Evolutionary conservation across 2,797 vertebrate species (phyloP).

Genomic region (Pempheris klunzingeri): DNA sequence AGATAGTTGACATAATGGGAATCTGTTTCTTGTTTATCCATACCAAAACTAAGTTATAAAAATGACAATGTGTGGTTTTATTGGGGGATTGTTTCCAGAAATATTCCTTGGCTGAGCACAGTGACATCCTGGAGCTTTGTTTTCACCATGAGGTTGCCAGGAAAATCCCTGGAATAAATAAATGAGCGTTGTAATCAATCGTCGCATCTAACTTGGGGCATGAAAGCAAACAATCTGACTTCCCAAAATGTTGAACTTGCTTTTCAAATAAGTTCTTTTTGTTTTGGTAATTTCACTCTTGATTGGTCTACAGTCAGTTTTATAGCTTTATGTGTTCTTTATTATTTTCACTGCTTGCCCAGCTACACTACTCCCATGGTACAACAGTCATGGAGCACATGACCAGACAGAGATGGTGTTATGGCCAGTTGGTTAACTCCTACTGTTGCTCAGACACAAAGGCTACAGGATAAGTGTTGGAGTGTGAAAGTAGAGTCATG

Average conservation of each 20-base stretch:
- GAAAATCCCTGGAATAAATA: background rate
- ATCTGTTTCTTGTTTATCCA: background rate
- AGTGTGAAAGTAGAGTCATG: conserved; percentile 75
- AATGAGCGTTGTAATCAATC: background rate
- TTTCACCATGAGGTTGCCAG: background rate
- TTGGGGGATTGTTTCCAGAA: background rate
- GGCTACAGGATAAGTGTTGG: conserved; percentile 45
- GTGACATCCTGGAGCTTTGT: background rate
- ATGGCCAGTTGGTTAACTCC: conserved; percentile 22
- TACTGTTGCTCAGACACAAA: conserved; percentile 16
- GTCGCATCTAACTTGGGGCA: background rate
- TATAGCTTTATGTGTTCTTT: background rate
- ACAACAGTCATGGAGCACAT: conserved; percentile 11
- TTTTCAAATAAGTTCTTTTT: background rate
- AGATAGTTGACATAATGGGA: background rate
- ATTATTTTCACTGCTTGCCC: conserved; percentile 2
- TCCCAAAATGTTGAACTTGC: background rate
- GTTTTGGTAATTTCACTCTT: background rate
- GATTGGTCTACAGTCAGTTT: background rate
- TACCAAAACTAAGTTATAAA: background rate
- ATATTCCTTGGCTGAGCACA: background rate
- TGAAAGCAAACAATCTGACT: background rate
- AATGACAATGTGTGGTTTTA: background rate
- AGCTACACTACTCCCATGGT: background rate
- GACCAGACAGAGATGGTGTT: conserved; percentile 10